Evolutionary conservation across 1,140 invertebrate species (phyloP).

Genomic region (Magallana angulata): DNA sequence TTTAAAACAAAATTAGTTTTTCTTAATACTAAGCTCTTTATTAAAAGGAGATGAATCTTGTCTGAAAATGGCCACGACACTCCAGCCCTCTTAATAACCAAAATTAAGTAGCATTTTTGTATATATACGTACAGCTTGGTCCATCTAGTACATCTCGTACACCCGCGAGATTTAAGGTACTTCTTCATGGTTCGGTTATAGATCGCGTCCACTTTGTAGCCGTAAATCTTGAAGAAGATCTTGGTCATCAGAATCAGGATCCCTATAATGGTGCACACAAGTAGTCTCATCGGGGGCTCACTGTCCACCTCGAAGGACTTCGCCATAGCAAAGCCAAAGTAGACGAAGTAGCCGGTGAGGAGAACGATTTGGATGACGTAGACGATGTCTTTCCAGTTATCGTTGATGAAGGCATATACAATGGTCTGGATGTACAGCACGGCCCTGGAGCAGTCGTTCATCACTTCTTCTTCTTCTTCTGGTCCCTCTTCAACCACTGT

Average conservation of each 20-base stretch:
- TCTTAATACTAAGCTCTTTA: neutral
- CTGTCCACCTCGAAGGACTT: slow-evolving; percentile 55
- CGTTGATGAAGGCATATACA: neutral
- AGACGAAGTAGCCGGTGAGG: slow-evolving; percentile 41
- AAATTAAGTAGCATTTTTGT: neutral
- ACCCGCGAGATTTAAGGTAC: neutral
- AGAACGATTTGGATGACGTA: slow-evolving; percentile 26
- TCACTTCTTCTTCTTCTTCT: neutral
- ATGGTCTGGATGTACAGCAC: neutral
- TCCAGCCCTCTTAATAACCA: no score
- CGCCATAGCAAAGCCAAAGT: slow-evolving; percentile 56
- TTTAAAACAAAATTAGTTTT: no score
- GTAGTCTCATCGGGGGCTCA: slow-evolving; percentile 40
- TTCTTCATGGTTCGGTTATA: neutral
- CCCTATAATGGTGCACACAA: slow-evolving; percentile 48
- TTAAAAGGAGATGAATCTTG: neutral
- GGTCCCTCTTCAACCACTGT: neutral
- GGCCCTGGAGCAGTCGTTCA: neutral
- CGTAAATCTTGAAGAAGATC: neutral
- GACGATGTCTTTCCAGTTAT: neutral
- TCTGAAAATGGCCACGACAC: no score
- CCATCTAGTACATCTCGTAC: neutral
- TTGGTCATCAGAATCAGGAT: neutral
- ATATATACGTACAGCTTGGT: neutral
- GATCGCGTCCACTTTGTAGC: neutral